Evolutionary conservation across 2,113 vertebrate genomes (phyloP).

Genomic region (Neotragus pygmaeus): DNA sequence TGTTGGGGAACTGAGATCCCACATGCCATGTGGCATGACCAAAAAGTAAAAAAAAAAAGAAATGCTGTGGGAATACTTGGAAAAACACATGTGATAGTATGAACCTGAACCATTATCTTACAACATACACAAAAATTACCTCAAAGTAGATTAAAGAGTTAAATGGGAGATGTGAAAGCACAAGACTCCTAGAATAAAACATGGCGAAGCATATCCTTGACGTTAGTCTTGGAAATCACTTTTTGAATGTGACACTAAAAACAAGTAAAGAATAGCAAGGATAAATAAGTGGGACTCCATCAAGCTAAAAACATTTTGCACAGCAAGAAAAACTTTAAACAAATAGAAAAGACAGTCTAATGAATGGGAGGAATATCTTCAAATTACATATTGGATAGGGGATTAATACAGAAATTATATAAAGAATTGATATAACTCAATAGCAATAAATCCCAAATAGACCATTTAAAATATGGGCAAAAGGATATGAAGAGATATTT

Average conservation of each 20-base stretch:
- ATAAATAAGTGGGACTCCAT: background rate
- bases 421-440: background rate
- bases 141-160: background rate
- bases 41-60: background rate
- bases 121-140: background rate
- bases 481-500: background rate
- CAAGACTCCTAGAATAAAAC: background rate
- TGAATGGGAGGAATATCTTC: background rate
- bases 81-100: background rate
- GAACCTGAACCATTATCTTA: background rate
- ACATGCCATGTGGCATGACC: background rate
- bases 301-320: background rate
- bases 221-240: background rate
- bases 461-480: background rate
- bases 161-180: background rate
- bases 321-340: background rate
- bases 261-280: background rate
- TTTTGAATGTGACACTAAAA: background rate
- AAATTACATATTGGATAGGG: background rate
- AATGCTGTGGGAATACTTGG: background rate
- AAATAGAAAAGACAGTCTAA: background rate
- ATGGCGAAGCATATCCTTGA: background rate
- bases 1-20: background rate
- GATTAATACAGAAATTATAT: background rate
- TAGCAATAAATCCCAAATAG: background rate